These are phyloP conservation scores for Chrysemys picta DNA, from an alignment of 2,113 vertebrate species.

Conservation along the genomic window DNA sequence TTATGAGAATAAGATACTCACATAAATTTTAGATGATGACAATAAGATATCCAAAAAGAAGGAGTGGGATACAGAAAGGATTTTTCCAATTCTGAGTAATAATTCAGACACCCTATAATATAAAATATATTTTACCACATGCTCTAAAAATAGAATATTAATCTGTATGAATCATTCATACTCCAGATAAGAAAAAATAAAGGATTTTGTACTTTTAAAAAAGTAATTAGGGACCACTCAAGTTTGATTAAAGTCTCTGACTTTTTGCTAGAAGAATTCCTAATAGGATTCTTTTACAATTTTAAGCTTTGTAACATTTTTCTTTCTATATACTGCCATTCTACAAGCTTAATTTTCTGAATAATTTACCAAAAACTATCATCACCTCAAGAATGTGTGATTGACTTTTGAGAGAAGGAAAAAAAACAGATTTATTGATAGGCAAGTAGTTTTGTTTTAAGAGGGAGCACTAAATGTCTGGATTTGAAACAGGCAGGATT, in stretches of 20 bases:
- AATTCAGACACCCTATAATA: neutral
- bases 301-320: neutral
- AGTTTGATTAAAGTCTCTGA: neutral
- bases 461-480: neutral
- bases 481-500: neutral
- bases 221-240: neutral
- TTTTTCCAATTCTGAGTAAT: neutral
- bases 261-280: neutral
- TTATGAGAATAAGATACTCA: neutral
- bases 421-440: neutral
- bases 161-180: neutral
- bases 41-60: neutral
- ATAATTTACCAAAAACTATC: neutral
- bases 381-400: neutral
- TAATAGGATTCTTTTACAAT: neutral
- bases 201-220: neutral
- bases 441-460: rapidly evolving
- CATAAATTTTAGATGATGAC: neutral
- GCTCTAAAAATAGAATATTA: neutral
- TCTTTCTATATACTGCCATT: neutral
- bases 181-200: neutral
- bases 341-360: neutral
- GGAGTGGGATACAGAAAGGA: neutral
- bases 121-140: neutral
- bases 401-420: neutral